A percentile compares a stretch with the other conserved stretches of the same genome.
Evolutionary conservation across 2,888 invertebrate species (phyloP).

Genomic region (Quadriops clusia): DNA sequence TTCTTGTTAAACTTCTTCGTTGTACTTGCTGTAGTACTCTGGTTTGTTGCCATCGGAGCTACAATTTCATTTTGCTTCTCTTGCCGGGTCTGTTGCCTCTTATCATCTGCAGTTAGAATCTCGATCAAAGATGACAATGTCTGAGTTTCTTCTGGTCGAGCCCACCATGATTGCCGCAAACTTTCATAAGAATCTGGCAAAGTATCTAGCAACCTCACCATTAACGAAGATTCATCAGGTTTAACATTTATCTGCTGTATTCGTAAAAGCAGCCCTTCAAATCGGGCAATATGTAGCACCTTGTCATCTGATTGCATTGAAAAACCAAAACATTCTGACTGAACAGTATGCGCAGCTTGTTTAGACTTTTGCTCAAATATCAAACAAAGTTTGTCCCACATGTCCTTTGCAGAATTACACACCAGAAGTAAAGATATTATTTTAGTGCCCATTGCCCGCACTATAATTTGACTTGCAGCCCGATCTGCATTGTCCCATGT

Average conservation of each 20-base stretch:
- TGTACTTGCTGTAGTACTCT: background rate
- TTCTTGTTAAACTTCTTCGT: constrained; percentile 1
- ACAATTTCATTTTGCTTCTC: background rate
- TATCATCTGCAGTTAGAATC: background rate
- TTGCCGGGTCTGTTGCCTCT: background rate
- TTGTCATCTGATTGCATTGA: too few relatives aligned
- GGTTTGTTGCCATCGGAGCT: background rate
- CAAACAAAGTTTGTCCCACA: too few relatives aligned
- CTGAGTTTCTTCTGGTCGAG: background rate
- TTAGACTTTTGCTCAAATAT: too few relatives aligned
- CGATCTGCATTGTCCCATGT: too few relatives aligned
- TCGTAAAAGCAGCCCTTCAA: background rate
- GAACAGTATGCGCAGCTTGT: too few relatives aligned
- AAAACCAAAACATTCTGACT: too few relatives aligned
- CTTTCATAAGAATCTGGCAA: background rate
- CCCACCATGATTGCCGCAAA: background rate
- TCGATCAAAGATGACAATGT: too few relatives aligned
- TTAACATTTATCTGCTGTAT: background rate
- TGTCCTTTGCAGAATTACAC: too few relatives aligned
- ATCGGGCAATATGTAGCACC: too few relatives aligned
- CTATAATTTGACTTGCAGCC: too few relatives aligned
- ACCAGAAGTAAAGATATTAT: too few relatives aligned
- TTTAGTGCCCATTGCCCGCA: too few relatives aligned
- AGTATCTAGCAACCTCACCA: background rate
- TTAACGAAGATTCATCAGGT: background rate